Percentiles rank a stretch among this genome's conserved stretches.
These are phyloP conservation scores for Himalopsyche japonica DNA, from an alignment of 2,888 invertebrate genomes.

Conservation along the genomic window DNA sequence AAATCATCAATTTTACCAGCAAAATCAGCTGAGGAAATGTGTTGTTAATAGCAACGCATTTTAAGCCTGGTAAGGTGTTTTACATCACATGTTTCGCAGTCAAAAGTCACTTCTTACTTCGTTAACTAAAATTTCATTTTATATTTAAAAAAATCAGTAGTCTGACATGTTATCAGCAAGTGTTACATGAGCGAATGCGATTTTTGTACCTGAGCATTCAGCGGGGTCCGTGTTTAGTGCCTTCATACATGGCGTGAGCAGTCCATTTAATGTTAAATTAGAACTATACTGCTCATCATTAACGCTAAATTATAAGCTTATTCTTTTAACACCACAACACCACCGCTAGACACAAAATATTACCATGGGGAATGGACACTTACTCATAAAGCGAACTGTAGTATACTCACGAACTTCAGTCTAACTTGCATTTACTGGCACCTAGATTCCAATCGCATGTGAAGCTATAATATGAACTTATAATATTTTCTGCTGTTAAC, in stretches of 20 bases:
- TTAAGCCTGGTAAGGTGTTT: no score
- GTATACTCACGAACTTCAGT: no score
- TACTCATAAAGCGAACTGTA: neutral
- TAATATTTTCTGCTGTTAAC: no score
- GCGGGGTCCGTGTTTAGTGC: neutral
- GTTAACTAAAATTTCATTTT: no score
- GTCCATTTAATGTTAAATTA: constrained; percentile 3
- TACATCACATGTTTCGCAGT: no score
- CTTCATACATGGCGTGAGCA: neutral
- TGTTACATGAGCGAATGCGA: neutral
- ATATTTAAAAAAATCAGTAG: neutral
- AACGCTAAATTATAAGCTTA: constrained; percentile 14
- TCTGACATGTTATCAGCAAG: neutral
- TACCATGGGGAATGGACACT: neutral
- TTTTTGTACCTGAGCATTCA: neutral
- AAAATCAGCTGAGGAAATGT: no score
- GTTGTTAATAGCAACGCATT: no score
- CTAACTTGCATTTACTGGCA: no score
- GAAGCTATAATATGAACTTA: no score
- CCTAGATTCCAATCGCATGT: no score
- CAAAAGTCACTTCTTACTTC: no score
- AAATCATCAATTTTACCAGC: no score
- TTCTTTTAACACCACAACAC: constrained; percentile 16
- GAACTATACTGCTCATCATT: constrained; percentile 10
- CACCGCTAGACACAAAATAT: neutral